Evolutionary conservation across 2,113 vertebrate genomes (phyloP).

Genomic region (Crotalus helleri): DNA sequence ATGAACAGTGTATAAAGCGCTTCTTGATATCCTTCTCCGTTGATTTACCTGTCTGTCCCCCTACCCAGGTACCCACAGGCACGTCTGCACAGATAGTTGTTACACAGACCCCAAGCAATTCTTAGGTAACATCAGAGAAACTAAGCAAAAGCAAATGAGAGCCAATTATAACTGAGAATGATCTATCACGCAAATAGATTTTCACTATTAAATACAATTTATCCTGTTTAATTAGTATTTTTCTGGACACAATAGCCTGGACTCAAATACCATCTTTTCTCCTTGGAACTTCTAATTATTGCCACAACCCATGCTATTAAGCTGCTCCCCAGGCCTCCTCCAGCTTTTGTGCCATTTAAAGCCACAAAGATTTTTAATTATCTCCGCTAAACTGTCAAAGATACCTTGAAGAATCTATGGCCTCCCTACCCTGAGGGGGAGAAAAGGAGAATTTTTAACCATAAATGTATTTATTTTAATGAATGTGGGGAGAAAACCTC

Average conservation of each 20-base stretch:
- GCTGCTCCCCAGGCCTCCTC: conserved; percentile 52
- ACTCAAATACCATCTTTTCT: conserved; percentile 66
- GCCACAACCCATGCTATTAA: conserved; percentile 61
- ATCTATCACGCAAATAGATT: conserved; percentile 65
- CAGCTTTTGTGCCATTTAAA: conserved; percentile 67
- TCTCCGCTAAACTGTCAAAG: conserved; percentile 71
- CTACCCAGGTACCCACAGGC: background rate
- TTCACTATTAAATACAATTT: conserved; percentile 77
- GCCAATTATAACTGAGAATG: conserved; percentile 71
- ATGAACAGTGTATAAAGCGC: conserved; percentile 27
- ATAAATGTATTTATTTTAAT: conserved; percentile 69
- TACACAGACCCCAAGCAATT: conserved; percentile 41
- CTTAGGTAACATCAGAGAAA: conserved; percentile 55
- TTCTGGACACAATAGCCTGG: conserved; percentile 73
- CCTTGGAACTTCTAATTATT: conserved; percentile 75
- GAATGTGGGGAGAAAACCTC: conserved; percentile 76
- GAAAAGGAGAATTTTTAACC: conserved; percentile 67
- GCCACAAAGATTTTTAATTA: conserved; percentile 76
- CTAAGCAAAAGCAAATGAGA: conserved; percentile 70
- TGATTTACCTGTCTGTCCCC: background rate
- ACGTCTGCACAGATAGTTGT: background rate
- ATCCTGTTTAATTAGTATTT: conserved; percentile 79
- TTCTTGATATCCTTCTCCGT: background rate
- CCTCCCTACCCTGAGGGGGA: conserved; percentile 43
- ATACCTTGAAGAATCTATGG: conserved; percentile 77